Evolutionary conservation across 2,888 invertebrate species (phyloP).

Genomic region (Diarsia rubi): DNA sequence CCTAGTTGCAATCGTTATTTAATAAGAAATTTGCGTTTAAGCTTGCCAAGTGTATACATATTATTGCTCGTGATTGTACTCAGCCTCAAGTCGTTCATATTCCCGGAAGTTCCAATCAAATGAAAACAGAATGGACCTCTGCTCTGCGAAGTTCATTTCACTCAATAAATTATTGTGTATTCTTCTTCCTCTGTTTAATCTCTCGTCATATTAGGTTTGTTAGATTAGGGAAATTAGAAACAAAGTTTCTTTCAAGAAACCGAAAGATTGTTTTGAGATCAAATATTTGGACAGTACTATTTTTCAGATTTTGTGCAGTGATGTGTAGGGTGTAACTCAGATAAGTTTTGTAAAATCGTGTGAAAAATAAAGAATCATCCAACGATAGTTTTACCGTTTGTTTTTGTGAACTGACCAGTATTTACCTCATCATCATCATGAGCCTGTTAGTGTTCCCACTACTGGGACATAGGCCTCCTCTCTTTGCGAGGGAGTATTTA

Average conservation of each 20-base stretch:
- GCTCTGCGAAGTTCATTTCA: constrained; percentile 26
- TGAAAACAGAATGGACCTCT: constrained; percentile 32
- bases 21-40: too few relatives aligned
- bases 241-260: constrained; percentile 5
- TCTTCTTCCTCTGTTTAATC: constrained; percentile 45
- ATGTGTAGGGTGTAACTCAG: background rate
- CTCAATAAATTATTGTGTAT: constrained; percentile 36
- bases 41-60: too few relatives aligned
- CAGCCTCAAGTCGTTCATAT: constrained; percentile 34
- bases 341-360: background rate
- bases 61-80: background rate
- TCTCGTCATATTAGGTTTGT: constrained; percentile 27
- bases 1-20: too few relatives aligned
- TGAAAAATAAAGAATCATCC: background rate
- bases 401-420: background rate
- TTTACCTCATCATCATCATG: too few relatives aligned
- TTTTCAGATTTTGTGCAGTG: constrained; percentile 1
- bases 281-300: constrained; percentile 6
- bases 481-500: background rate
- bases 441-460: too few relatives aligned
- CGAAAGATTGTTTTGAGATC: constrained; percentile 15
- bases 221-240: constrained; percentile 23
- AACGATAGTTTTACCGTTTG: background rate
- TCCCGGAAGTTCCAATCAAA: constrained; percentile 38
- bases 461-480: too few relatives aligned